These are phyloP conservation scores for Enteromius argenteus DNA, from an alignment of 2,797 vertebrate genomes.

Conservation along the genomic window DNA sequence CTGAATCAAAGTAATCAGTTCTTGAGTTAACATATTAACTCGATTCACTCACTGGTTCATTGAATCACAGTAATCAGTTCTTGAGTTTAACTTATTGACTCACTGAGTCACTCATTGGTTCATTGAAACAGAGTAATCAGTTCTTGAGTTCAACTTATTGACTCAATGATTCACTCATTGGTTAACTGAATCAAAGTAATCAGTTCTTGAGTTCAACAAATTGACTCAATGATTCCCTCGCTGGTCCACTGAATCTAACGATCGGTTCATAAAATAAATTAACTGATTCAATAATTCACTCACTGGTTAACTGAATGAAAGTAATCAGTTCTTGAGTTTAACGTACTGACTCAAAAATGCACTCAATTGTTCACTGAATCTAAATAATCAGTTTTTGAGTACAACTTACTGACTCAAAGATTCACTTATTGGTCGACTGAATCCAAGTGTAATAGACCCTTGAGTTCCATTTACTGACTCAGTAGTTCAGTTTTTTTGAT, in stretches of 20 bases:
- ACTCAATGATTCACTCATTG: not conserved
- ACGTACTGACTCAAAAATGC: not conserved
- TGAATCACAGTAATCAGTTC: too few relatives aligned
- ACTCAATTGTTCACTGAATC: not conserved
- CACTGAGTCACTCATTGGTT: not conserved
- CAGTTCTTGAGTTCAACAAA: too few relatives aligned
- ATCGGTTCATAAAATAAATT: too few relatives aligned
- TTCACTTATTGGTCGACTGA: not conserved
- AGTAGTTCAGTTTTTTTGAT: too few relatives aligned
- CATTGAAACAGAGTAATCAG: not conserved
- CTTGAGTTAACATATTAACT: too few relatives aligned
- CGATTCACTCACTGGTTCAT: not conserved
- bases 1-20: not conserved
- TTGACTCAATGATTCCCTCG: too few relatives aligned
- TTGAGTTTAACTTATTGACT: too few relatives aligned
- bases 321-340: not conserved
- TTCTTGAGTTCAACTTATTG: not conserved
- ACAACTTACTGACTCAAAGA: not conserved
- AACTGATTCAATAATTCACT: not conserved
- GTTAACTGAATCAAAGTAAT: not conserved
- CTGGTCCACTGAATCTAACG: too few relatives aligned
- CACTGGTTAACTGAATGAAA: not conserved
- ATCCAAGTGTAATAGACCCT: not conserved
- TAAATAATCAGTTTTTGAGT: not conserved
- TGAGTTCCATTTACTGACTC: not conserved